phyloP scores from a whole-genome alignment of 2,113 vertebrate species.

The Vulpes lagopus region DNA sequence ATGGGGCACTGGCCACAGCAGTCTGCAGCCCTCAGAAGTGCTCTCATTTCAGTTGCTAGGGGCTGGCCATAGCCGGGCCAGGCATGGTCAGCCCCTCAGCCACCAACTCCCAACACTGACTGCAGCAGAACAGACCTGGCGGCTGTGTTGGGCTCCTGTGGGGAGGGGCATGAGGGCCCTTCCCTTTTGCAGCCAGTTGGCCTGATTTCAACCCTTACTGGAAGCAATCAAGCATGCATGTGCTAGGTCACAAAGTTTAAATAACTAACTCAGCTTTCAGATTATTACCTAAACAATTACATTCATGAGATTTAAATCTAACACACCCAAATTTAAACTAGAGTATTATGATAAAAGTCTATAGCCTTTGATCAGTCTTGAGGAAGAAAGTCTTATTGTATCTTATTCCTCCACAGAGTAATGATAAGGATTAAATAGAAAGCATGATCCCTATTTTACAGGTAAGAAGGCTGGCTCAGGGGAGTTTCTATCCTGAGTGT shows the following conservation, averaged over 20 bases:
- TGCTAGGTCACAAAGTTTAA: not conserved
- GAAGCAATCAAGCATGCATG: not conserved
- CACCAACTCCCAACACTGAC: no score
- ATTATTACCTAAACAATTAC: not conserved
- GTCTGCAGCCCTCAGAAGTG: not conserved
- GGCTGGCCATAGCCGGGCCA: no score
- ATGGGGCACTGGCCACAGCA: not conserved
- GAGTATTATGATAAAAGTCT: not conserved
- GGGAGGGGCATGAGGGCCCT: not conserved
- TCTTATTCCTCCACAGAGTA: not conserved
- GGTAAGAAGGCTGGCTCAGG: not conserved
- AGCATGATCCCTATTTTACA: not conserved
- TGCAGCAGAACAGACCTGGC: not conserved
- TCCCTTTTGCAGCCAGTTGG: not conserved
- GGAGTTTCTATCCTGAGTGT: not conserved
- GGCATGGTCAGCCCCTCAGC: not conserved
- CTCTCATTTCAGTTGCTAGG: not conserved
- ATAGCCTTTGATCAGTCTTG: not conserved
- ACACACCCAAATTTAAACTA: not conserved
- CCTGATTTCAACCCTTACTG: not conserved
- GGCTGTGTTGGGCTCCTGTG: not conserved
- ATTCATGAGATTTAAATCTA: not conserved
- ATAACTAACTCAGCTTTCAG: not conserved
- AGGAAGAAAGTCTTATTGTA: not conserved
- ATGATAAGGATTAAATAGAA: not conserved